These are phyloP conservation scores for Holotrichia oblita DNA, from an alignment of 1,140 invertebrate species.

Conservation along the genomic window DNA sequence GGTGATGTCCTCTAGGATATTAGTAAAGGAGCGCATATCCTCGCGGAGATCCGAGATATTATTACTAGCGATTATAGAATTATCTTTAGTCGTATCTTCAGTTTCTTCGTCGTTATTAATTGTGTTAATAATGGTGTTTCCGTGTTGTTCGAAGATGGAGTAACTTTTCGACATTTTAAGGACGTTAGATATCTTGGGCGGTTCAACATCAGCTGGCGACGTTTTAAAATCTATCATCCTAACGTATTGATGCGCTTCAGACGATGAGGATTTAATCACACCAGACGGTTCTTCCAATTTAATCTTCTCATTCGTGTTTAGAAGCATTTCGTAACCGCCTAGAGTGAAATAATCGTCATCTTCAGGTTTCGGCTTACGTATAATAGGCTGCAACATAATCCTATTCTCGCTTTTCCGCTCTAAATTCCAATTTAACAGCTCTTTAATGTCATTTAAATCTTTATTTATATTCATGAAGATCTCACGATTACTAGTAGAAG, in stretches of 20 bases:
- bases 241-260: background rate
- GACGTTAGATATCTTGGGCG: slow-evolving; percentile 44
- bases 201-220: slow-evolving; percentile 29
- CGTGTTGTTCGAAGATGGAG: slow-evolving; percentile 40
- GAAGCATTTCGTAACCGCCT: slow-evolving; percentile 19
- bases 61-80: slow-evolving; percentile 47
- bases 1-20: slow-evolving; percentile 51
- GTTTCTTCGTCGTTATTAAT: background rate
- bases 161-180: slow-evolving; percentile 48
- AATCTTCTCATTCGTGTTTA: background rate
- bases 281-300: background rate
- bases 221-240: background rate
- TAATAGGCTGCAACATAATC: slow-evolving; percentile 32
- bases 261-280: background rate
- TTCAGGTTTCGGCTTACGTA: background rate
- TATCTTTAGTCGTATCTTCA: slow-evolving; percentile 42
- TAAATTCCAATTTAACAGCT: slow-evolving; percentile 41
- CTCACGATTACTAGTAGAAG: background rate
- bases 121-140: background rate
- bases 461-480: slow-evolving; percentile 8
- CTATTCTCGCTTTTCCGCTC: slow-evolving; percentile 32
- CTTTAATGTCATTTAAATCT: slow-evolving; percentile 39
- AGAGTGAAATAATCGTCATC: slow-evolving; percentile 4
- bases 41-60: slow-evolving; percentile 51
- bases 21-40: slow-evolving; percentile 50